Evolutionary conservation across 2,797 vertebrate species (phyloP), one percentile per base, ranked within the genome.

Genomic region (Chaenodraco wilsoni): DNA sequence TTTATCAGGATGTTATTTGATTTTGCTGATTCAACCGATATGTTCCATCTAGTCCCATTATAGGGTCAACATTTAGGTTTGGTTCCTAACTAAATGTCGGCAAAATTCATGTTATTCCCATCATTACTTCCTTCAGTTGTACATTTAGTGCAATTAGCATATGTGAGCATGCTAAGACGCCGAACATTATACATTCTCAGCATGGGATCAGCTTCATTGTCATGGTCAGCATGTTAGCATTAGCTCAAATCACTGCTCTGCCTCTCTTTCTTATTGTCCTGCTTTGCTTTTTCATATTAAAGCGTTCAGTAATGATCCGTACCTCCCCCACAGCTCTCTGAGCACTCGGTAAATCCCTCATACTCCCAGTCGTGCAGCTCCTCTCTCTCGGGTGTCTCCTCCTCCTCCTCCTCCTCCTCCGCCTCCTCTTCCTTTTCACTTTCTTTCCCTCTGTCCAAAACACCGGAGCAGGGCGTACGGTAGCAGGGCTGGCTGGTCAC

Each of bases 291-390:
- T 15, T 31, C 5, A 61, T 52, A 21, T 41, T 10, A 58, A 8
- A 45, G 40, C 37, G 6, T 48, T 55, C 9, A 56, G 4, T n/a
- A 11, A 58, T 43, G 62, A 62, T 59, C 65, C 91, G 79, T 92
- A 99, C 98, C 98, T 96, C 97, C 96, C 63, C 95, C 97, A 75
- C 98, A 99, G 5, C 96, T 96, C 84, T 96, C 93, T 0, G 98
- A 98, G 83, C 98, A 99, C 83, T 96, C 95, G 0, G 96, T 97
- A 90, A 98, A 98, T 4, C 97, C 97, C 56, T 97, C 95, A 0
- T 98, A 98, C 70, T 99, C 97, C 98, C 98, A 99, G 86, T 98
- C 97, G 46, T 97, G 95, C 9, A 97, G 94, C 80, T 97, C 95
- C 50, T 97, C 95, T 37, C 90, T 91, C 51, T 88, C 76, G 2